Base-by-base conservation (phyloP, 2,888 invertebrate species). In the Drosophila neonasuta region DNA sequence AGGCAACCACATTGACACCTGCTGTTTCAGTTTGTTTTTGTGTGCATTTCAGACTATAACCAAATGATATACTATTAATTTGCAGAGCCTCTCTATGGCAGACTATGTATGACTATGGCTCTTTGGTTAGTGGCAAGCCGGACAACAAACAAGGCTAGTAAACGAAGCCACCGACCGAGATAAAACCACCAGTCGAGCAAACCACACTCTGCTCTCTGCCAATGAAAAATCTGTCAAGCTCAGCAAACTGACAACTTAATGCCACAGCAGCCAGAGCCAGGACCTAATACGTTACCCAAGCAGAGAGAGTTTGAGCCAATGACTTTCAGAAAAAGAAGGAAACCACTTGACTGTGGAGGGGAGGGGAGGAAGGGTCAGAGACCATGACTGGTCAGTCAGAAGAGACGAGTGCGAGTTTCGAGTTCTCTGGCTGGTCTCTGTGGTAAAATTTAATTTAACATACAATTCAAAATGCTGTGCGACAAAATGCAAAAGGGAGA, bases 371-470 rank as follows among this genome's bases (percentile, higher is more conserved):
- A 15, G 39, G 39, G 15, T 41, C 39, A 41, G 39, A 41, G 32
- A 11, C 15, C n/a, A 11, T 30, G 61, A 45, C 45, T 61, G 55
- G 45, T 50, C 60, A 48, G 42, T 59, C 58, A 42, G 52, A 34
- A 7, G 36, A 24, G 46, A 15, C 32, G 30, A 49, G 10, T 3
- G 32, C 7, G 20, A 20, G 20, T 20, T 20, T 0, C 20, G 20
- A 20, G 20, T 20, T 29, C 24, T 46, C 29, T 68, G 72, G 52
- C 76, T 79, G 80, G 83, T 80, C 84, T 79, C 86, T 86, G 83
- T 79, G 85, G 85, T 82, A 76, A 79, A 85, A 82, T 85, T 86
- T 85, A 85, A 86, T 85, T 86, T 82, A 82, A 85, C 85, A 86
- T 84, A 76, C 83, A 83, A 83, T 86, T 84, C 81, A 71, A 81